Conservation (phyloP, 2,797 vertebrate species). For the Enteromius thamalakanensis region DNA sequence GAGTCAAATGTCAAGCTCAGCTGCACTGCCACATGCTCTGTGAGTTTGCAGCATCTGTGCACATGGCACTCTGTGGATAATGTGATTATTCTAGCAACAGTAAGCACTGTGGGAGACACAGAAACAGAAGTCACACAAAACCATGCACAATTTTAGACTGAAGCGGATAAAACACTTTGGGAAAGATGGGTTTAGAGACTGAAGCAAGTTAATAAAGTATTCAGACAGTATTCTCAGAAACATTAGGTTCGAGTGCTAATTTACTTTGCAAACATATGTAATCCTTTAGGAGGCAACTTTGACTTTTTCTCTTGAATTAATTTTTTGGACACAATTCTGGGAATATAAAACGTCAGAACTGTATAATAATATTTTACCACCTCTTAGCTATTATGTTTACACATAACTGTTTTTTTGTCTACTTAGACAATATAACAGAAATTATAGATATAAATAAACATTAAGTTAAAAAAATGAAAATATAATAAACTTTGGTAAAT, state of each 20-base stretch:
- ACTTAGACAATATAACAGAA: background rate
- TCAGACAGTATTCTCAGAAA: background rate
- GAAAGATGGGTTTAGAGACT: background rate
- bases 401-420: background rate
- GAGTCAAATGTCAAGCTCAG: slow-evolving; percentile 46
- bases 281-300: background rate
- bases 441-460: background rate
- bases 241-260: background rate
- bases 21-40: slow-evolving; percentile 32
- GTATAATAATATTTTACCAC: background rate
- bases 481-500: background rate
- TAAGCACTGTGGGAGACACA: slow-evolving; percentile 29
- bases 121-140: slow-evolving; percentile 28
- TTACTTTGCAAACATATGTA: background rate
- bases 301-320: background rate
- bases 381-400: background rate
- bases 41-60: slow-evolving; percentile 42
- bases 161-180: background rate
- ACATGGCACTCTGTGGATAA: slow-evolving; percentile 43
- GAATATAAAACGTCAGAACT: background rate
- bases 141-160: slow-evolving; percentile 5
- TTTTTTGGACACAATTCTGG: background rate
- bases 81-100: slow-evolving; percentile 41
- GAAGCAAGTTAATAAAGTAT: background rate
- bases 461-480: background rate